Evolutionary conservation across 1,140 invertebrate species (phyloP).

Genomic region (Bombus waltoni): DNA sequence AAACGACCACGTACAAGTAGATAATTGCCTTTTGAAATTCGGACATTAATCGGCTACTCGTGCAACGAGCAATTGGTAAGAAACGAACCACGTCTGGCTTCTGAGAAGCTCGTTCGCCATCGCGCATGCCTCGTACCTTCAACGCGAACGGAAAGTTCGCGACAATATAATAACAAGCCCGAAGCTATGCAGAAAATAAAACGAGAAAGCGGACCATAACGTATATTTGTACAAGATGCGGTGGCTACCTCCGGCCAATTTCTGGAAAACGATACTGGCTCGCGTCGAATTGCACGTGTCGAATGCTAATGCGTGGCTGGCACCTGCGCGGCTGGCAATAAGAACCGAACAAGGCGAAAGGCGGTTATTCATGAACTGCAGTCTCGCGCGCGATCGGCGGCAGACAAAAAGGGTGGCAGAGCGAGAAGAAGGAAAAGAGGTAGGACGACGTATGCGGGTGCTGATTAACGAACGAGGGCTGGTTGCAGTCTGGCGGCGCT

Average conservation of each 20-base stretch:
- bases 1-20: too few species aligned
- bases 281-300: constrained; percentile 43
- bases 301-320: constrained; percentile 45
- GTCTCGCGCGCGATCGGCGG: constrained; percentile 25
- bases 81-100: too few species aligned
- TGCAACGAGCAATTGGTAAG: too few species aligned
- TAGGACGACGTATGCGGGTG: constrained; percentile 31
- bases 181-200: too few species aligned
- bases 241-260: constrained; percentile 1
- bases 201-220: too few species aligned
- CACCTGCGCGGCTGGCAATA: constrained; percentile 44
- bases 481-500: background rate
- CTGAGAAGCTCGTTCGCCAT: too few species aligned
- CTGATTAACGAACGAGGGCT: constrained; percentile 38
- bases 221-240: too few species aligned
- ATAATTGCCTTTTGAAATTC: too few species aligned
- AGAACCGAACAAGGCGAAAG: constrained; percentile 50
- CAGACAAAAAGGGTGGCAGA: background rate
- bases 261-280: constrained; percentile 22
- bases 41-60: too few species aligned
- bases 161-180: too few species aligned
- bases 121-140: too few species aligned
- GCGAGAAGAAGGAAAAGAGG: constrained; percentile 8
- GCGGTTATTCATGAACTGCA: constrained; percentile 46
- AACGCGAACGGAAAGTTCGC: too few species aligned